Percentiles rank a stretch among this genome's conserved stretches.
These are phyloP conservation scores for Ranitomeya variabilis DNA, from an alignment of 2,113 vertebrate species.

Conservation along the genomic window DNA sequence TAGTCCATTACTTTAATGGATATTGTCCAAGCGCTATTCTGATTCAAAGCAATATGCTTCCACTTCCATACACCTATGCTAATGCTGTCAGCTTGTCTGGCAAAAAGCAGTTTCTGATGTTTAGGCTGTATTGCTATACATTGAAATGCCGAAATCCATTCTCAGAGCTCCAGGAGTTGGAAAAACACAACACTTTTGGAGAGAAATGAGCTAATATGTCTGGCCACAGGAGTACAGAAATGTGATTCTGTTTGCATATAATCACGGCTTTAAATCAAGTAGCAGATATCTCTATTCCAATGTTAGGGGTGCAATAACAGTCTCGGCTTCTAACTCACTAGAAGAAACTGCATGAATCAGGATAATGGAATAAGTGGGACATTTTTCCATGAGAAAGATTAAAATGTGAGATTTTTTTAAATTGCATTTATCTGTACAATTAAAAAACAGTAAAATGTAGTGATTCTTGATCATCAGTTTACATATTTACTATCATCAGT, in stretches of 20 bases:
- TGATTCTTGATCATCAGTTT: neutral
- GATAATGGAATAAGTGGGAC: slow-evolving; percentile 22
- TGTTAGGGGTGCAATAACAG: slow-evolving; percentile 35
- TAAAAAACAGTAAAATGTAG: neutral
- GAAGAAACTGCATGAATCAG: slow-evolving; percentile 29
- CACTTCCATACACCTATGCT: slow-evolving; percentile 22
- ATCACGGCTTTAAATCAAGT: slow-evolving; percentile 54
- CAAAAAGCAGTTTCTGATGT: slow-evolving; percentile 32
- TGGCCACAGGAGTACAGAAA: slow-evolving; percentile 50
- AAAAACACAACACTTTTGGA: slow-evolving; percentile 45
- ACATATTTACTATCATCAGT: too few relatives aligned
- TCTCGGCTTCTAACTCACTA: slow-evolving; percentile 36
- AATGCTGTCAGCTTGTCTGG: neutral
- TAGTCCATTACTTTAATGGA: slow-evolving; percentile 26
- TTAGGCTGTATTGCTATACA: slow-evolving; percentile 15
- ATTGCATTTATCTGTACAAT: neutral
- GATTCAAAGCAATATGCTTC: slow-evolving; percentile 31
- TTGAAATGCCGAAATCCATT: slow-evolving; percentile 24
- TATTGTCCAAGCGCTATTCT: slow-evolving; percentile 2
- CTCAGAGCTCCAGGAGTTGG: slow-evolving; percentile 27
- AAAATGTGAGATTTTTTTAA: neutral
- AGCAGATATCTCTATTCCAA: slow-evolving; percentile 35
- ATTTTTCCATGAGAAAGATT: neutral
- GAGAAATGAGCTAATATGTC: slow-evolving; percentile 54
- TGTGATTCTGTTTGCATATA: slow-evolving; percentile 55